Evolutionary conservation across 2,797 vertebrate genomes (phyloP).

Genomic region (Semotilus atromaculatus): DNA sequence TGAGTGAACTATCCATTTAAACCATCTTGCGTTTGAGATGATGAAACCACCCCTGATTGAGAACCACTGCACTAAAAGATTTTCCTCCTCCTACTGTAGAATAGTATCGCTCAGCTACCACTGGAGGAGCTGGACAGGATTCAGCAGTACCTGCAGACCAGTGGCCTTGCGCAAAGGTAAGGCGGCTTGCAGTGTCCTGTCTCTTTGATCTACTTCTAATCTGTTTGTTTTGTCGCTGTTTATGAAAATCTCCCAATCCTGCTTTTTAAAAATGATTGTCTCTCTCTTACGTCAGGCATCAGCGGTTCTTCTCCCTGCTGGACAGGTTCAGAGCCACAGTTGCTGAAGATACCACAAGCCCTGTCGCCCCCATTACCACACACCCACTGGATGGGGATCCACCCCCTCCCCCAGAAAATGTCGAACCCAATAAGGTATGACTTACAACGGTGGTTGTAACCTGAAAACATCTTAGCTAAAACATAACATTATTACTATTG

Average conservation of each 20-base stretch:
- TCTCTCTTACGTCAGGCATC: constrained; percentile 81
- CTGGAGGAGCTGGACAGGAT: constrained; percentile 92
- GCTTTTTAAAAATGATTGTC: background rate
- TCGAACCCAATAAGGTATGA: constrained; percentile 88
- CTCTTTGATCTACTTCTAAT: background rate
- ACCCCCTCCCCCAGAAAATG: constrained; percentile 82
- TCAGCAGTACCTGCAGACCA: constrained; percentile 93
- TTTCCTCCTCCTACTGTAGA: constrained; percentile 76
- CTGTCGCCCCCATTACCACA: constrained; percentile 84
- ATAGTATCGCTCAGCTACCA: constrained; percentile 91
- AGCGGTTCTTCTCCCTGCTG: constrained; percentile 97
- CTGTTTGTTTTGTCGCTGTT: background rate
- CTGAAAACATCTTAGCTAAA: background rate
- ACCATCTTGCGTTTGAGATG: background rate
- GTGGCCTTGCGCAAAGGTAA: constrained; percentile 92
- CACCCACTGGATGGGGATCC: constrained; percentile 92
- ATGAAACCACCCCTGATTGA: background rate
- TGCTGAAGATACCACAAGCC: constrained; percentile 83
- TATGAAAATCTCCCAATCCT: background rate
- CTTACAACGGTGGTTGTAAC: background rate
- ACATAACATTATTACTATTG: background rate
- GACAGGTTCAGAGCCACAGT: constrained; percentile 93
- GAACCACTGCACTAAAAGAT: background rate
- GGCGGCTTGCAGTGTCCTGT: background rate
- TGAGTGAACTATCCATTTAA: background rate